Conservation (phyloP, 1,140 invertebrate species). For the Drosophila paulistorum region DNA sequence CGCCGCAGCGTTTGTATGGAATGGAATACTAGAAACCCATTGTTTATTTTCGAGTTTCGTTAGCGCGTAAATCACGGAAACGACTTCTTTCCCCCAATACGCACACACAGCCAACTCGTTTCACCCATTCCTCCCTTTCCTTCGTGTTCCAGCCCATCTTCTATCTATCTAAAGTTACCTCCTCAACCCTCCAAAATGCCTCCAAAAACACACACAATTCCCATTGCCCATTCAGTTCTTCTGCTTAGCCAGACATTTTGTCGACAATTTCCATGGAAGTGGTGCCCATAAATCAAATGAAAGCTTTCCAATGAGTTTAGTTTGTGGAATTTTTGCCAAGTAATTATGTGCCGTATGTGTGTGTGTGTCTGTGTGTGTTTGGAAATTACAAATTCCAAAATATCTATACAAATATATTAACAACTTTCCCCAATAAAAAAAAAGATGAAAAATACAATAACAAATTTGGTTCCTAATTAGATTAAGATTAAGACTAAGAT, state of each 20-base stretch:
- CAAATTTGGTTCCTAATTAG: not conserved
- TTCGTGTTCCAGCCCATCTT: too few relatives aligned
- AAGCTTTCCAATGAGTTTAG: slow-evolving; percentile 60
- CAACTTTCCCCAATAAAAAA: not conserved
- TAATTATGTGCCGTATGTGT: slow-evolving; percentile 43
- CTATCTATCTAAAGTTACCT: not conserved
- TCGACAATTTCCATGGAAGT: slow-evolving; percentile 81
- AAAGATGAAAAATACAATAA: not conserved
- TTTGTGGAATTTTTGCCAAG: slow-evolving; percentile 59
- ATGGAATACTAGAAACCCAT: slow-evolving; percentile 68
- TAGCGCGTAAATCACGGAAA: slow-evolving; percentile 79
- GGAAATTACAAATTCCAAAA: slow-evolving; percentile 28
- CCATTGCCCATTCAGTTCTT: slow-evolving; percentile 30
- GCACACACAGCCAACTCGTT: not conserved
- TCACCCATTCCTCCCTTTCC: not conserved
- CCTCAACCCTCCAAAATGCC: not conserved
- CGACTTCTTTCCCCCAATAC: slow-evolving; percentile 40
- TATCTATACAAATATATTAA: not conserved
- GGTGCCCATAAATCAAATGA: slow-evolving; percentile 76
- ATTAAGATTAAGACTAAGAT: not conserved
- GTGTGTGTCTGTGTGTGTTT: slow-evolving; percentile 31
- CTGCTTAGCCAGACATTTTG: slow-evolving; percentile 75
- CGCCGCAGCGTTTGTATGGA: slow-evolving; percentile 26
- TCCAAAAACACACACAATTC: not conserved
- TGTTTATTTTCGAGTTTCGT: slow-evolving; percentile 77